Evolutionary conservation across 2,888 invertebrate genomes (phyloP).

Genomic region (Elmis aenea): DNA sequence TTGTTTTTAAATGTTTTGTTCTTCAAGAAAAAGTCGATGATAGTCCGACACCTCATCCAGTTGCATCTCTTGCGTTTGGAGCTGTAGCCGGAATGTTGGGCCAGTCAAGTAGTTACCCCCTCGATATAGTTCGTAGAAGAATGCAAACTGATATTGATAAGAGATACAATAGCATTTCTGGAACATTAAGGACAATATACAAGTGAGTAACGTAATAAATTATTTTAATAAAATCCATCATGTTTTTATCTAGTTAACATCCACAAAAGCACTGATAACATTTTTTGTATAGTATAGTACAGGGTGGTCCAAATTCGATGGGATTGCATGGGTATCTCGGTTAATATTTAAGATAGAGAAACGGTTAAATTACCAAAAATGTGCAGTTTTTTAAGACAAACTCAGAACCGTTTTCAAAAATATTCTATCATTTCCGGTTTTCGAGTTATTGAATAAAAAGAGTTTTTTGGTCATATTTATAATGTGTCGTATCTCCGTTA

Average conservation of each 20-base stretch:
- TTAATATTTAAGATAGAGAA: too few species aligned
- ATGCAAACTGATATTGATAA: conserved; percentile 57
- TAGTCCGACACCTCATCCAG: conserved; percentile 40
- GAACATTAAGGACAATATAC: conserved; percentile 66
- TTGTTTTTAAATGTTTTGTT: too few species aligned
- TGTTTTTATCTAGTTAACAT: not conserved
- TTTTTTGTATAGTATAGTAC: not conserved
- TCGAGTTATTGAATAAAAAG: too few species aligned
- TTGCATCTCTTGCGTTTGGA: conserved; percentile 74
- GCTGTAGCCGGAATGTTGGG: conserved; percentile 90
- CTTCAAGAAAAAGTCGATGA: conserved; percentile 33
- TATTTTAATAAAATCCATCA: not conserved
- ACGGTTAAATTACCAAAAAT: too few species aligned
- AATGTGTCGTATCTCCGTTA: too few species aligned
- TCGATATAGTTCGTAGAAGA: conserved; percentile 78
- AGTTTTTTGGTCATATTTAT: too few species aligned
- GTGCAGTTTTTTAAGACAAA: too few species aligned
- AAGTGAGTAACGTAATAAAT: too few species aligned
- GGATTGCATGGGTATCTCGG: too few species aligned
- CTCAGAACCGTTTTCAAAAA: too few species aligned
- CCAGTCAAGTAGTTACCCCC: conserved; percentile 93
- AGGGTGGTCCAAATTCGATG: too few species aligned
- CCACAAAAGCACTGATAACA: not conserved
- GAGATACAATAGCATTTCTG: conserved; percentile 59
- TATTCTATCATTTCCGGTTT: too few species aligned